These are phyloP conservation scores for Apocrypta bakeri DNA, from an alignment of 1,140 invertebrate species.

Conservation along the genomic window DNA sequence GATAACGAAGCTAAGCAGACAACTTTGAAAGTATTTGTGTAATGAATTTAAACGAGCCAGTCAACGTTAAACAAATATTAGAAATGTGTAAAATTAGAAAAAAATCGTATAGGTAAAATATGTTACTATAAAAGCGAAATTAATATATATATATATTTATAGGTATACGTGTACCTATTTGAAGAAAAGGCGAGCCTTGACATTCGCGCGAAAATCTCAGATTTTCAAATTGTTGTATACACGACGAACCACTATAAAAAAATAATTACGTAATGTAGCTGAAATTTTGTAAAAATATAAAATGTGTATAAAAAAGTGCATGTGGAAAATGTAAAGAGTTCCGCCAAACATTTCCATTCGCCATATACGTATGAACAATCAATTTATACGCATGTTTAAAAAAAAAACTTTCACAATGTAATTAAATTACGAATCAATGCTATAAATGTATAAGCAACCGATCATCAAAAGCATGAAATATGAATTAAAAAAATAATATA, in stretches of 20 bases:
- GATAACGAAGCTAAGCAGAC: not conserved
- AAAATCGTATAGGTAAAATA: not conserved
- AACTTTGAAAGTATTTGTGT: slow-evolving; percentile 46
- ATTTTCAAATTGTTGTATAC: slow-evolving; percentile 30
- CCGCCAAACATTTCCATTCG: slow-evolving; percentile 23
- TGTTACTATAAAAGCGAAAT: not conserved
- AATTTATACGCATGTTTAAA: slow-evolving; percentile 42
- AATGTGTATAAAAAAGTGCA: slow-evolving; percentile 19
- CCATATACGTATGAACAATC: slow-evolving; percentile 40
- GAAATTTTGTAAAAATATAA: slow-evolving; percentile 43
- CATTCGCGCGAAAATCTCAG: slow-evolving; percentile 12
- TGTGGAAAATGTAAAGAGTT: slow-evolving; percentile 24
- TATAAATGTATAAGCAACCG: not conserved
- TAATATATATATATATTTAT: not conserved
- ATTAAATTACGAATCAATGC: not conserved
- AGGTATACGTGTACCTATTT: no score
- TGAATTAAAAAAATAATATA: not conserved
- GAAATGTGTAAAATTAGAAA: not conserved
- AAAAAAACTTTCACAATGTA: not conserved
- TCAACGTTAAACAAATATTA: not conserved
- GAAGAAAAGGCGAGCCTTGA: slow-evolving; percentile 32
- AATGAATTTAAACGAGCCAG: not conserved
- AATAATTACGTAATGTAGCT: slow-evolving; percentile 23
- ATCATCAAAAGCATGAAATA: not conserved
- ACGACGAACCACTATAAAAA: slow-evolving; percentile 3